phyloP scores from a whole-genome alignment of 2,888 invertebrate genomes.

The Rhorus exstirpatorius region DNA sequence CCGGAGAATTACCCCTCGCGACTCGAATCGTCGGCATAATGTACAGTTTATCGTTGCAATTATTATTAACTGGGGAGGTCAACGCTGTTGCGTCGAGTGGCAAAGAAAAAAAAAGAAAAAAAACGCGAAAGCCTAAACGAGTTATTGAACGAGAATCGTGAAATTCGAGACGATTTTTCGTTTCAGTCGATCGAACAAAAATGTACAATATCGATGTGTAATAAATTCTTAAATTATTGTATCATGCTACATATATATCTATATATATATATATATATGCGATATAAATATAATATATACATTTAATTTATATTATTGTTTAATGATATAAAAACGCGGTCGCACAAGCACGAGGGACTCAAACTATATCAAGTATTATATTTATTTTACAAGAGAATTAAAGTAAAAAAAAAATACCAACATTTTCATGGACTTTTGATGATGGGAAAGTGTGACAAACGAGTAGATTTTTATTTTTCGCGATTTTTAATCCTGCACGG shows the following conservation, averaged over 20 bases:
- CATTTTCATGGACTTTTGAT: background rate
- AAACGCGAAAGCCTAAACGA: background rate
- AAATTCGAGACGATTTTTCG: background rate
- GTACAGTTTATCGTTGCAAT: constrained; percentile 51
- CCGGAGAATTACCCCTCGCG: no score
- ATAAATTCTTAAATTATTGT: constrained; percentile 66
- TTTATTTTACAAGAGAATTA: constrained; percentile 24
- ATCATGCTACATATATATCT: constrained; percentile 24
- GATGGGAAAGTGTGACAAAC: background rate
- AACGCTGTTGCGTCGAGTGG: background rate
- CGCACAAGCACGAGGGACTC: constrained; percentile 29
- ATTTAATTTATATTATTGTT: constrained; percentile 20
- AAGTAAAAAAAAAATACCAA: constrained; percentile 6
- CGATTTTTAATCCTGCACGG: no score
- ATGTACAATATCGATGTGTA: constrained; percentile 59
- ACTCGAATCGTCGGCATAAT: constrained; percentile 38
- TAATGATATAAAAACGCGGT: constrained; percentile 18
- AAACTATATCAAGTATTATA: constrained; percentile 46
- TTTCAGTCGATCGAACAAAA: constrained; percentile 31
- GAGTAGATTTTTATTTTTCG: background rate
- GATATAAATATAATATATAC: constrained; percentile 3
- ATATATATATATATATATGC: constrained; percentile 30
- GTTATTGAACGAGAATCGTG: background rate
- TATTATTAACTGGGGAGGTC: constrained; percentile 25
- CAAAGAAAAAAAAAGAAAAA: background rate